These are phyloP conservation scores for Petaurus breviceps DNA, from an alignment of 2,113 vertebrate genomes.

Conservation along the genomic window DNA sequence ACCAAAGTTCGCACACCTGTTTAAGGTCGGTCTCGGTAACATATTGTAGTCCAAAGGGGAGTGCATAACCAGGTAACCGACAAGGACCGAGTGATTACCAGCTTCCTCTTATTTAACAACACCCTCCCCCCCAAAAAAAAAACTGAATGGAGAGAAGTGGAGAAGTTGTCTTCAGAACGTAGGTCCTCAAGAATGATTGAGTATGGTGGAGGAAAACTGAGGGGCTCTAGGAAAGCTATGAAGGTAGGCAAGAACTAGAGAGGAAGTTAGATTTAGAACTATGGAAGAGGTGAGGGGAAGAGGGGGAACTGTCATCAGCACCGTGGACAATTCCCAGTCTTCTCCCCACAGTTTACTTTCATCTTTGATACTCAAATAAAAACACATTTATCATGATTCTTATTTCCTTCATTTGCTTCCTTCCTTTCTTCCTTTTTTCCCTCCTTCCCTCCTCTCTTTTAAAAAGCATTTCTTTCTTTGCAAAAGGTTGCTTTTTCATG, in stretches of 20 bases:
- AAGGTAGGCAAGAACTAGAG: neutral
- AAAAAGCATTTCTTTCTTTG: neutral
- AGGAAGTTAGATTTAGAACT: neutral
- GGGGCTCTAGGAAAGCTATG: neutral
- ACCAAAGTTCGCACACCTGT: conserved; percentile 47
- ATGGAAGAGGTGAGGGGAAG: neutral
- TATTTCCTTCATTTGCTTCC: neutral
- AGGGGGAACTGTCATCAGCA: conserved; percentile 65
- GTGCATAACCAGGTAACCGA: conserved; percentile 17
- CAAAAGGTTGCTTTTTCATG: neutral
- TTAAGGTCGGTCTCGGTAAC: conserved; percentile 1
- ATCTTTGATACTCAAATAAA: neutral
- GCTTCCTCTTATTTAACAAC: neutral
- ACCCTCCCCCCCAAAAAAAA: neutral
- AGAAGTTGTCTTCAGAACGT: conserved; percentile 5
- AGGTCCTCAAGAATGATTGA: neutral
- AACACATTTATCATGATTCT: neutral
- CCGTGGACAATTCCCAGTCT: conserved; percentile 74
- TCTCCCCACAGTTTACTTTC: neutral
- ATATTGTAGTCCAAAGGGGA: conserved; percentile 47
- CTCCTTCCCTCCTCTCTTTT: neutral
- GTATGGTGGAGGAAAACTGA: neutral
- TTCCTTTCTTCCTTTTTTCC: neutral
- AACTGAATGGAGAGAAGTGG: neutral
- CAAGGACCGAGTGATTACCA: conserved; percentile 14